Base-by-base conservation (phyloP, 1,140 invertebrate genomes). In the Drosophila jambulina region DNA sequence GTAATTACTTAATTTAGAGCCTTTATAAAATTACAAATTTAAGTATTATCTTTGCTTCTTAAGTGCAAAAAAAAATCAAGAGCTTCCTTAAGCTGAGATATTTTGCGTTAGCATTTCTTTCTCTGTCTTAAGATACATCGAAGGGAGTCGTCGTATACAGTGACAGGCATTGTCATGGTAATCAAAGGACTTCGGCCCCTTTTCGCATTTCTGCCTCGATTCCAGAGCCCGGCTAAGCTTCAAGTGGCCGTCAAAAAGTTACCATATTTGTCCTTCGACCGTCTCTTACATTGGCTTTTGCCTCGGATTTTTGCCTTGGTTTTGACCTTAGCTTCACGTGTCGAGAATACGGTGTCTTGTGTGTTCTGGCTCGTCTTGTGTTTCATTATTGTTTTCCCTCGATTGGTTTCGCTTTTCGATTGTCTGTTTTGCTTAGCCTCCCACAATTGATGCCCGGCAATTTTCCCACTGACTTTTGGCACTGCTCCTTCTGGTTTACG, bases 381-480 rank as follows among this genome's bases (percentile, higher is more conserved):
- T 84, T 84, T 84, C 78, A 84, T 85, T 78, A 85, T 84, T 84
- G 82, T 84, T 84, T 85, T 85, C 68, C 67, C 83, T 80, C 76
- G 80, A 82, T 75, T 74, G 80, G 80, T 82, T 82, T 76, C 80
- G 64, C 65, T 76, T 82, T 72, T 84, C 78, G 69, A 88, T 90
- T 88, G 85, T 90, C 85, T 84, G 78, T 56, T 90, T 90, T 85
- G 84, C 77, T 90, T 78, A 81, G 81, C 85, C 51, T 51, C 67
- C 65, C 84, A 83, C 77, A 84, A 83, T 80, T 84, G 84, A 88
- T 83, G 84, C 80, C 84, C 64, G 38, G 32, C 70, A 76, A 68
- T 87, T 87, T 82, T 48, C 19, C 40, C 70, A 78, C 79, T 90
- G 85, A 90, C 74, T 88, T 90, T 81, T 90, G 75, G 48, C 64